These are phyloP conservation scores for Cephus spinipes DNA, from an alignment of 2,888 invertebrate species.

Conservation along the genomic window DNA sequence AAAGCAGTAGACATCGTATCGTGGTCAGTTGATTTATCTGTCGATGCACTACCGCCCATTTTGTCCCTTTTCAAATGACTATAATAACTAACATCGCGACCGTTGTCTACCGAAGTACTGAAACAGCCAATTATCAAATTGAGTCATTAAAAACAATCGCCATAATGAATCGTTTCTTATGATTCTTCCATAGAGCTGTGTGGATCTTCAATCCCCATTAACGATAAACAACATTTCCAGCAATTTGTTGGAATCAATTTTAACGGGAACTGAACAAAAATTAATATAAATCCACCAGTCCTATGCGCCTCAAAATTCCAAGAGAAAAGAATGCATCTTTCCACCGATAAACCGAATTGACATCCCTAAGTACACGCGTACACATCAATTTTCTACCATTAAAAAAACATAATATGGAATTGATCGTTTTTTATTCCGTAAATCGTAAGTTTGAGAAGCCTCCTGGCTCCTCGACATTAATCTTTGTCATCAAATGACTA, in stretches of 20 bases:
- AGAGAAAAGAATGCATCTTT: conserved; percentile 13
- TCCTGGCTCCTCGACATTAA: conserved; percentile 43
- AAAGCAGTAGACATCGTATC: no score
- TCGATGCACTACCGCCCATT: no score
- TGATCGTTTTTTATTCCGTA: conserved; percentile 54
- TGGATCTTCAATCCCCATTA: neutral
- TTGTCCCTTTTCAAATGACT: no score
- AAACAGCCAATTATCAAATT: neutral
- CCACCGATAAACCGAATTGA: conserved; percentile 7
- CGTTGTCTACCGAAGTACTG: neutral
- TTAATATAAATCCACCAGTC: neutral
- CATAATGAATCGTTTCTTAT: neutral
- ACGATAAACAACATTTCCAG: neutral
- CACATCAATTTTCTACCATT: conserved; percentile 51
- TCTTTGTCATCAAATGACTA: conserved; percentile 61
- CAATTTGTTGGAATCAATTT: neutral
- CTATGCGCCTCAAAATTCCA: neutral
- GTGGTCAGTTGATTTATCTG: no score
- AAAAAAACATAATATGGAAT: conserved; percentile 48
- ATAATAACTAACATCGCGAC: neutral
- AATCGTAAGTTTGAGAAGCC: conserved; percentile 41
- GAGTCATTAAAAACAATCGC: neutral
- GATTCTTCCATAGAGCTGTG: neutral
- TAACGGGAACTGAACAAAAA: neutral
- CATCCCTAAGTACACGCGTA: conserved; percentile 15